Evolutionary conservation across 2,797 vertebrate genomes (phyloP).

Genomic region (Borostomias antarcticus): DNA sequence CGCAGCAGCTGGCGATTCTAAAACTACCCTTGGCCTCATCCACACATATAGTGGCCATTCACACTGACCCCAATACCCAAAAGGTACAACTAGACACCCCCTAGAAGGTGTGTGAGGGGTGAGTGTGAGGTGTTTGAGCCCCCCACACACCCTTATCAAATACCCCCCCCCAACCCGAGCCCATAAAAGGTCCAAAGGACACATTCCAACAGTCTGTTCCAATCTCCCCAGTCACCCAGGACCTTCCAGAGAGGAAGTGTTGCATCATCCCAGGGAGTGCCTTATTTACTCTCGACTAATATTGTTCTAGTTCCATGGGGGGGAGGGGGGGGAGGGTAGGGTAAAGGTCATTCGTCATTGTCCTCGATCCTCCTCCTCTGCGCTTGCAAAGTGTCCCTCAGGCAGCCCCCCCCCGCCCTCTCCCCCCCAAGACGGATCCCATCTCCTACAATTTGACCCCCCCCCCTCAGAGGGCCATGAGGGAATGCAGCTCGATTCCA

Average conservation of each 20-base stretch:
- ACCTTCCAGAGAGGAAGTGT: slow-evolving; percentile 23
- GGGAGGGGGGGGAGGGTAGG: neutral
- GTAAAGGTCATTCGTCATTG: slow-evolving; percentile 20
- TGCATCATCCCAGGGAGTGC: slow-evolving; percentile 20
- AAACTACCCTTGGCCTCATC: slow-evolving; percentile 1
- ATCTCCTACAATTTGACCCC: slow-evolving; percentile 2
- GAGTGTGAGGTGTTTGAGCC: neutral
- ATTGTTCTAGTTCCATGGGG: slow-evolving; percentile 17
- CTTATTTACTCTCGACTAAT: slow-evolving; percentile 26
- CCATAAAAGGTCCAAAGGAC: neutral
- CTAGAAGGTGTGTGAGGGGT: neutral
- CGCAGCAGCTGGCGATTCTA: slow-evolving; percentile 66
- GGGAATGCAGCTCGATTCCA: slow-evolving; percentile 9
- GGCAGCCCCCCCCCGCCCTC: neutral
- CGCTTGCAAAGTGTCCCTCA: neutral
- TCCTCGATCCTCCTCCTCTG: slow-evolving; percentile 4
- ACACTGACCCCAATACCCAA: neutral
- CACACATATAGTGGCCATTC: neutral
- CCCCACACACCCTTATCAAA: neutral
- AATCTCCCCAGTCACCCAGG: neutral
- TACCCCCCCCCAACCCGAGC: neutral
- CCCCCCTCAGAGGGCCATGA: neutral
- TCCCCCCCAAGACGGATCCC: neutral
- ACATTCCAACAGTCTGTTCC: slow-evolving; percentile 4
- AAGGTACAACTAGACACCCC: neutral